These are phyloP conservation scores for Cheumatopsyche charites DNA, from an alignment of 1,140 invertebrate genomes.

Conservation along the genomic window DNA sequence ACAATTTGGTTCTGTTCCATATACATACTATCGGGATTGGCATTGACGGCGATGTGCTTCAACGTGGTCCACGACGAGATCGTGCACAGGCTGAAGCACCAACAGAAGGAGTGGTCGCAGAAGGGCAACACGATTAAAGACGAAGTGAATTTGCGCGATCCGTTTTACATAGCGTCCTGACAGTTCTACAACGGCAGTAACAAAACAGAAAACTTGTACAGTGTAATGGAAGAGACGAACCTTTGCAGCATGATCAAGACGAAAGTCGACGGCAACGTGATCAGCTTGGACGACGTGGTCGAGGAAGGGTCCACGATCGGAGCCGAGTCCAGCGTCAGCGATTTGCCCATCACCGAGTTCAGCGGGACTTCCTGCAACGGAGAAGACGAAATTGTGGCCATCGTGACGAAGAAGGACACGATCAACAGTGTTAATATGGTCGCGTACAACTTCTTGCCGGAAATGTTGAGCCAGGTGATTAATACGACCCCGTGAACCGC, in stretches of 20 bases:
- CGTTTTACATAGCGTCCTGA: slow-evolving; percentile 63
- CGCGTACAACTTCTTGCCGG: slow-evolving; percentile 59
- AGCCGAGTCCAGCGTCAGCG: slow-evolving; percentile 43
- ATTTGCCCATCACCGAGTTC: slow-evolving; percentile 42
- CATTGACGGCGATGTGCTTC: slow-evolving; percentile 96
- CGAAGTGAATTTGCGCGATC: slow-evolving; percentile 59
- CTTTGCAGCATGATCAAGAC: slow-evolving; percentile 40
- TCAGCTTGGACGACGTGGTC: slow-evolving; percentile 42
- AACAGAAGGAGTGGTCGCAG: slow-evolving; percentile 61
- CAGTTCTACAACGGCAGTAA: slow-evolving; percentile 59
- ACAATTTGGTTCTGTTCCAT: slow-evolving; percentile 90
- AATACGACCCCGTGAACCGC: slow-evolving; percentile 21
- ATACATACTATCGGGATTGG: slow-evolving; percentile 94
- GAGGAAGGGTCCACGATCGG: slow-evolving; percentile 44
- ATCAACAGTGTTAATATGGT: slow-evolving; percentile 58
- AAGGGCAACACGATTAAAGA: slow-evolving; percentile 61
- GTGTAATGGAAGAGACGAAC: slow-evolving; percentile 61
- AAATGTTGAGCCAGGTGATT: slow-evolving; percentile 44
- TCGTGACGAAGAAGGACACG: slow-evolving; percentile 60
- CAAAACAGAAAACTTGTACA: slow-evolving; percentile 61
- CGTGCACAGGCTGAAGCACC: slow-evolving; percentile 75
- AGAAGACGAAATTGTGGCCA: slow-evolving; percentile 60
- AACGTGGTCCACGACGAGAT: slow-evolving; percentile 96
- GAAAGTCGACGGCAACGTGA: slow-evolving; percentile 9
- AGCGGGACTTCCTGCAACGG: slow-evolving; percentile 51